Percentiles rank a stretch among this genome's conserved stretches.
Conservation (phyloP, 2,888 invertebrate genomes). For the Malachius bipustulatus region DNA sequence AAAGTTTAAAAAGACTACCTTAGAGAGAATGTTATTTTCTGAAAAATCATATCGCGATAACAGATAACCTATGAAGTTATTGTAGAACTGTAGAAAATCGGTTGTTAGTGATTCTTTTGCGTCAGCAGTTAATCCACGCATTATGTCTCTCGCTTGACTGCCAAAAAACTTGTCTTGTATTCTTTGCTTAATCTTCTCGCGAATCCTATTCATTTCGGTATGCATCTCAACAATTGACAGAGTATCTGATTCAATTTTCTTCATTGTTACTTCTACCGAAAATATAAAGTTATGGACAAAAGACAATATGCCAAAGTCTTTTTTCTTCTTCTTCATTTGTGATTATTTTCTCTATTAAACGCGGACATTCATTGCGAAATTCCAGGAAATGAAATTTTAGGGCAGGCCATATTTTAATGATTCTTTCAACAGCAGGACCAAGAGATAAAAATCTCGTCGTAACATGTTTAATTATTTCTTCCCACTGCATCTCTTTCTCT, state of each 20-base stretch:
- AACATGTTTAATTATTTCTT: slow-evolving; percentile 10
- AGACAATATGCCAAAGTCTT: slow-evolving; percentile 7
- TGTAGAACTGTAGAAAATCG: too few species aligned
- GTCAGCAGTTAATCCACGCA: slow-evolving; percentile 6
- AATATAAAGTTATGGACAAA: slow-evolving; percentile 7
- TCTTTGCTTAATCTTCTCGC: slow-evolving; percentile 6
- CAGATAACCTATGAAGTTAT: too few species aligned
- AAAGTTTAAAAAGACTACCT: slow-evolving; percentile 5
- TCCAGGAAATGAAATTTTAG: not conserved
- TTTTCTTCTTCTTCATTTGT: slow-evolving; percentile 8
- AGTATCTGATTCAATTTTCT: slow-evolving; percentile 5
- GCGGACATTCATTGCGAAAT: too few species aligned
- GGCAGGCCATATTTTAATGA: slow-evolving; percentile 4
- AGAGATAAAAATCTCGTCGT: slow-evolving; percentile 12
- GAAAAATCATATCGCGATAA: slow-evolving; percentile 7
- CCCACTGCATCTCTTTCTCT: slow-evolving; percentile 11
- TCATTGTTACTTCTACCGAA: slow-evolving; percentile 4
- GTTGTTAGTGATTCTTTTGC: too few species aligned
- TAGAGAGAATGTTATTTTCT: slow-evolving; percentile 8
- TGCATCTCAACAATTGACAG: slow-evolving; percentile 6
- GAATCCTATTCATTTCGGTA: slow-evolving; percentile 3
- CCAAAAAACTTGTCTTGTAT: slow-evolving; percentile 5
- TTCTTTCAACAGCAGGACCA: slow-evolving; percentile 11
- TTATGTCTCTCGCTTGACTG: slow-evolving; percentile 5
- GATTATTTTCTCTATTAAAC: slow-evolving; percentile 8